Conservation (phyloP, 1,140 invertebrate species). For the Drosophila sechellia region DNA sequence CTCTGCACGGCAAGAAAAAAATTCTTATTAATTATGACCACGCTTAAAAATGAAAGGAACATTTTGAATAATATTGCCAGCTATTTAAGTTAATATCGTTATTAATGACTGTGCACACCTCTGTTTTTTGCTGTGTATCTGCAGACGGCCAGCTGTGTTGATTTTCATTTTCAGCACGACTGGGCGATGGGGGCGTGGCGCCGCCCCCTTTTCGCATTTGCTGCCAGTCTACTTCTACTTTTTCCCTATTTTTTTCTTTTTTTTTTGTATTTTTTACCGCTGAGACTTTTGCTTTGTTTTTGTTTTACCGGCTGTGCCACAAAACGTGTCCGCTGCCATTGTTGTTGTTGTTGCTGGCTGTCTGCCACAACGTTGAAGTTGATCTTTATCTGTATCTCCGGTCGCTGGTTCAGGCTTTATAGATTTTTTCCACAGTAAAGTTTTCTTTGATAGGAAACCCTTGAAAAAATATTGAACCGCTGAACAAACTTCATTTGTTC, state of each 20-base stretch:
- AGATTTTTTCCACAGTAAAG: conserved; percentile 15
- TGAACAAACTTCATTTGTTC: no score
- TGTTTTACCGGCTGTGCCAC: conserved; percentile 76
- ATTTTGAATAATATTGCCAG: background rate
- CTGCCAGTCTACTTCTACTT: conserved; percentile 67
- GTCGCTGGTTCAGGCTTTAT: conserved; percentile 63
- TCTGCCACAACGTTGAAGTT: conserved; percentile 75
- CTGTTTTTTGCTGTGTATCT: background rate
- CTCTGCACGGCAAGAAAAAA: conserved; percentile 2
- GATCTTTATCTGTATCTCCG: conserved; percentile 77
- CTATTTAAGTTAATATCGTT: background rate
- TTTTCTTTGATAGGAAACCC: background rate
- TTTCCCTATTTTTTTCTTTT: conserved; percentile 25
- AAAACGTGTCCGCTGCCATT: conserved; percentile 67
- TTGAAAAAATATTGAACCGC: background rate
- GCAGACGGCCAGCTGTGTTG: conserved; percentile 63
- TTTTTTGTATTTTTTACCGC: conserved; percentile 17
- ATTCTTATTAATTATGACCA: background rate
- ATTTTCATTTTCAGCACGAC: conserved; percentile 81
- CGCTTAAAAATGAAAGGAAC: background rate
- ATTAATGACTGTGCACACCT: background rate
- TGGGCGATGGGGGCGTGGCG: conserved; percentile 49
- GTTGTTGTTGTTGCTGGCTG: conserved; percentile 49
- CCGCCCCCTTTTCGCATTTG: conserved; percentile 70
- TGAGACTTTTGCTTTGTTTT: conserved; percentile 44